Conservation (phyloP, 1,140 invertebrate genomes). For the Hylaeus anthracinus region DNA sequence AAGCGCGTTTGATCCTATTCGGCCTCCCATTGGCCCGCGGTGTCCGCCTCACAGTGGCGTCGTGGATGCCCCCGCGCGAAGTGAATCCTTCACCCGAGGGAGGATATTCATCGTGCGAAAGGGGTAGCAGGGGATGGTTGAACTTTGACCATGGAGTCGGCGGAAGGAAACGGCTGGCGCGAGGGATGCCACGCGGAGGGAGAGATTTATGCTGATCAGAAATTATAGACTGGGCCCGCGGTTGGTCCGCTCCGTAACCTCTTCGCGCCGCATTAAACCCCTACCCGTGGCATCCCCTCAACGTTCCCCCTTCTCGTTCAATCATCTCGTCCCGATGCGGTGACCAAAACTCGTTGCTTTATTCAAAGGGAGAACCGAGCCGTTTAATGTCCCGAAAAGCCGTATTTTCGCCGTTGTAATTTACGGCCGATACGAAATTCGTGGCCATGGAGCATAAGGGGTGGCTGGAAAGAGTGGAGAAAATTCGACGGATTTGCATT, state of each 20-base stretch:
- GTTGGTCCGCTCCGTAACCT: slow-evolving; percentile 57
- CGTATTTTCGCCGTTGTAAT: slow-evolving; percentile 75
- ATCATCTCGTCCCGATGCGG: not conserved
- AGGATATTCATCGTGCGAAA: slow-evolving; percentile 36
- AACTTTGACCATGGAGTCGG: slow-evolving; percentile 60
- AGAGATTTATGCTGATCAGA: slow-evolving; percentile 72
- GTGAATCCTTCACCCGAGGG: slow-evolving; percentile 19
- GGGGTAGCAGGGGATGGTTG: slow-evolving; percentile 27
- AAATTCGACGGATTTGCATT: too few relatives aligned
- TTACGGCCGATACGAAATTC: slow-evolving; percentile 48
- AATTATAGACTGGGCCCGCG: slow-evolving; percentile 69
- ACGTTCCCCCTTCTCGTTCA: slow-evolving; percentile 12
- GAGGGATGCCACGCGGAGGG: slow-evolving; percentile 34
- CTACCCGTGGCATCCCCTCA: slow-evolving; percentile 8
- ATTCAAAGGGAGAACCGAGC: slow-evolving; percentile 62
- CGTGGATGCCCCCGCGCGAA: not conserved
- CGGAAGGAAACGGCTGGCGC: slow-evolving; percentile 45
- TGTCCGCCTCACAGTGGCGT: slow-evolving; percentile 58
- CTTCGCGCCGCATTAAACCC: slow-evolving; percentile 63
- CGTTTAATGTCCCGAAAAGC: slow-evolving; percentile 74
- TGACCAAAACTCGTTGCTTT: slow-evolving; percentile 55
- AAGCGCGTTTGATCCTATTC: slow-evolving; percentile 63
- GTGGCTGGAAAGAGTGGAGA: too few relatives aligned
- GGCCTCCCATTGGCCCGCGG: slow-evolving; percentile 45
- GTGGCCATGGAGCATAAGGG: not conserved